Conservation (phyloP, 2,113 vertebrate species). For the Microcebus jonahi region DNA sequence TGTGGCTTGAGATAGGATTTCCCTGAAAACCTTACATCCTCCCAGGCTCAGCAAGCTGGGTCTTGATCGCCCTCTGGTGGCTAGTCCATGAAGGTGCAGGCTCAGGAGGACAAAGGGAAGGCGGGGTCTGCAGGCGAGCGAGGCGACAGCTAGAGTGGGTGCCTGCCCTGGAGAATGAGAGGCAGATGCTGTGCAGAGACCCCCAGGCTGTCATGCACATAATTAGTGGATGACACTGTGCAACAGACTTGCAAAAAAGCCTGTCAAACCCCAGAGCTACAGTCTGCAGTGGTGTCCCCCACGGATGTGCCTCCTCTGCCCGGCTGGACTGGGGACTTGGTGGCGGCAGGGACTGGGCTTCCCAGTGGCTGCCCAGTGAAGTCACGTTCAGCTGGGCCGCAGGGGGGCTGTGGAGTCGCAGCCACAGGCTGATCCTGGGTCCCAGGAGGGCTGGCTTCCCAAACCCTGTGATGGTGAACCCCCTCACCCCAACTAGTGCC, state of each 20-base stretch:
- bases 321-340: no score
- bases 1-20: neutral
- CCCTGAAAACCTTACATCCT: neutral
- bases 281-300: neutral
- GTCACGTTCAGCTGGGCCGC: neutral
- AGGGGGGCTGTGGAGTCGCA: neutral
- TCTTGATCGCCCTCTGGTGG: constrained; percentile 49
- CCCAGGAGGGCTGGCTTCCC: neutral
- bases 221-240: neutral
- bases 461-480: neutral
- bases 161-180: neutral
- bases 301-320: neutral
- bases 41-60: neutral
- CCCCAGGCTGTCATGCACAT: neutral
- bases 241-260: neutral
- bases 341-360: accelerated
- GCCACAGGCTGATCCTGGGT: no score
- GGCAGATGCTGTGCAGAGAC: no score
- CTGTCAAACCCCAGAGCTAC: neutral
- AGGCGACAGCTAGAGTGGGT: neutral
- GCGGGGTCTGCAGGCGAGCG: neutral
- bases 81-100: neutral
- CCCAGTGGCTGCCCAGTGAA: neutral
- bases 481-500: accelerated
- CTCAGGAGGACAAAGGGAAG: neutral